phyloP scores from a whole-genome alignment of 2,113 vertebrate species.

The Chloebia gouldiae region DNA sequence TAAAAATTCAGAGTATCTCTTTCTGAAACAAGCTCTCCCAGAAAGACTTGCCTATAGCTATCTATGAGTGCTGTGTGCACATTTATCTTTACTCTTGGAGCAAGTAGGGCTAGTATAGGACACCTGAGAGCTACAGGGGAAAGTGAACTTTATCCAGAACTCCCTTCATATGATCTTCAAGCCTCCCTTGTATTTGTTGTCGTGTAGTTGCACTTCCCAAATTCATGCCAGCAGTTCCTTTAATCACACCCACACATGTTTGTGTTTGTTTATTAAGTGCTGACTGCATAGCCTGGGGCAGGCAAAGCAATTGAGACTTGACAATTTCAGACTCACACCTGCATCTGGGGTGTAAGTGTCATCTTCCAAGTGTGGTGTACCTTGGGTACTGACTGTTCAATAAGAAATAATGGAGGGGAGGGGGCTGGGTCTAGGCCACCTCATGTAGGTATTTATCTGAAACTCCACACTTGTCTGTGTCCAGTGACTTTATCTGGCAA shows the following conservation, averaged over 20 bases:
- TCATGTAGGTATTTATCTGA: background rate
- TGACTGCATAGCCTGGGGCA: constrained; percentile 5
- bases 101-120: background rate
- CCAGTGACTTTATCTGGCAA: background rate
- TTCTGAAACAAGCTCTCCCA: background rate
- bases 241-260: constrained; percentile 43
- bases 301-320: constrained; percentile 1
- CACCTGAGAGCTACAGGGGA: background rate
- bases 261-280: constrained; percentile 45
- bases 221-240: constrained; percentile 43
- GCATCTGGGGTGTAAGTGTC: background rate
- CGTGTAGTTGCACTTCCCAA: constrained; percentile 36
- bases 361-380: background rate
- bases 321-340: constrained; percentile 41
- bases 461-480: background rate
- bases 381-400: background rate
- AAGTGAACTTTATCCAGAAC: background rate
- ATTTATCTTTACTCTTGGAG: background rate
- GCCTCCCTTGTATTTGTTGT: background rate
- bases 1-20: background rate
- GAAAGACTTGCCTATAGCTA: background rate
- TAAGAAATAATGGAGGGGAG: background rate
- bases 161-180: background rate
- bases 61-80: background rate
- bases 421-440: background rate